Percentiles rank a stretch among this genome's conserved stretches.
phyloP scores from a whole-genome alignment of 1,140 invertebrate genomes.

The Eupristina koningsbergeri region DNA sequence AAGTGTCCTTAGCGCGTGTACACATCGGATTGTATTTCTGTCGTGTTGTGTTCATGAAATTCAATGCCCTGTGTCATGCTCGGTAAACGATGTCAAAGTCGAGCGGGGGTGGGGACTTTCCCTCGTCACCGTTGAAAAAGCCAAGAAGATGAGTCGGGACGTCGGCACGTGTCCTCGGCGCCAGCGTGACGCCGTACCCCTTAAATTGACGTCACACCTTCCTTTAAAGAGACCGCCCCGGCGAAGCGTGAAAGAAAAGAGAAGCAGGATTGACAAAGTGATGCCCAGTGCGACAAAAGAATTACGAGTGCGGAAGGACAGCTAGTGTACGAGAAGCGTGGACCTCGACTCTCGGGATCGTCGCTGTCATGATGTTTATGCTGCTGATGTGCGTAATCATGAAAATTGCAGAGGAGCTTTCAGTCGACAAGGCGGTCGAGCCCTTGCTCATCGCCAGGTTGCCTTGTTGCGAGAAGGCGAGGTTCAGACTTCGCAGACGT shows the following conservation, averaged over 20 bases:
- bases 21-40: background rate
- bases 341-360: background rate
- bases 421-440: background rate
- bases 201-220: background rate
- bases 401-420: conserved; percentile 69
- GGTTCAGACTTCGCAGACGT: background rate
- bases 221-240: background rate
- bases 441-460: background rate
- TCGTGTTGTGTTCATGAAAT: background rate
- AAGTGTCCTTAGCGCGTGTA: background rate
- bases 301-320: background rate
- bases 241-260: background rate
- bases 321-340: background rate
- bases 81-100: background rate
- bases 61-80: background rate
- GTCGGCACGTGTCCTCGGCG: no score
- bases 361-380: conserved; percentile 68
- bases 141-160: background rate
- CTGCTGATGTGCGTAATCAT: conserved; percentile 72
- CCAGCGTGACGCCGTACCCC: background rate
- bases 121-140: background rate
- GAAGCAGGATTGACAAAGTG: no score
- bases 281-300: no score
- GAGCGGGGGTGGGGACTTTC: no score
- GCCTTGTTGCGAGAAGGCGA: background rate